These are phyloP conservation scores for Metridium senile DNA, from an alignment of 92 coral and sea anemone genomes.

Conservation along the genomic window DNA sequence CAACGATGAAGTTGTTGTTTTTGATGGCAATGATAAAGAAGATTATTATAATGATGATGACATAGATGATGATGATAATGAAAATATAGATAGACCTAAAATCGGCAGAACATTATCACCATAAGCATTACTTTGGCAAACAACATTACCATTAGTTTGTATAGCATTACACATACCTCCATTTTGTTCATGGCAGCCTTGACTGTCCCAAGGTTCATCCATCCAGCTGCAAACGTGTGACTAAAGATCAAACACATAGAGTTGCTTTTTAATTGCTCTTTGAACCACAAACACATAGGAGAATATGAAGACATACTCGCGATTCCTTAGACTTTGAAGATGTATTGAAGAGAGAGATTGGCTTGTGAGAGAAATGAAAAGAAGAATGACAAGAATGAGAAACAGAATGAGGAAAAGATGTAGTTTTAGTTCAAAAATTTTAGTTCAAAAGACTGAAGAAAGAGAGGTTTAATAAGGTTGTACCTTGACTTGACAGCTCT, in stretches of 20 bases:
- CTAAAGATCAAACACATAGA: constrained; percentile 18
- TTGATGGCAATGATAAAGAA: too few species aligned
- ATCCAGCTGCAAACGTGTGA: constrained; percentile 83
- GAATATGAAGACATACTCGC: neutral
- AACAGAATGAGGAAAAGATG: neutral
- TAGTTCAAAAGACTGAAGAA: too few species aligned
- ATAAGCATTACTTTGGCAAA: too few species aligned
- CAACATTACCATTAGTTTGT: too few species aligned
- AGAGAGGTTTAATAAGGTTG: neutral
- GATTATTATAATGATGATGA: too few species aligned
- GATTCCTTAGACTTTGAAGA: neutral
- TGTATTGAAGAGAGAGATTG: neutral
- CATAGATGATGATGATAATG: too few species aligned
- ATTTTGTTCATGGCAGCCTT: constrained; percentile 78
- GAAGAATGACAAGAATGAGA: constrained; percentile 3
- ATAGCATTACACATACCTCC: too few species aligned
- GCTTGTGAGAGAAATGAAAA: constrained; percentile 6
- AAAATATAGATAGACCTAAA: too few species aligned
- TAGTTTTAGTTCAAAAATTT: too few species aligned
- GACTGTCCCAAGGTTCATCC: constrained; percentile 94
- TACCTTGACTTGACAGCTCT: constrained; percentile 77
- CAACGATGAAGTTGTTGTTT: too few species aligned
- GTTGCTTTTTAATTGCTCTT: neutral
- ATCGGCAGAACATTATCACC: too few species aligned
- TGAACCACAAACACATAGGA: neutral